Conservation (phyloP, 2,113 vertebrate genomes). For the Forbesichthys agassizii region DNA sequence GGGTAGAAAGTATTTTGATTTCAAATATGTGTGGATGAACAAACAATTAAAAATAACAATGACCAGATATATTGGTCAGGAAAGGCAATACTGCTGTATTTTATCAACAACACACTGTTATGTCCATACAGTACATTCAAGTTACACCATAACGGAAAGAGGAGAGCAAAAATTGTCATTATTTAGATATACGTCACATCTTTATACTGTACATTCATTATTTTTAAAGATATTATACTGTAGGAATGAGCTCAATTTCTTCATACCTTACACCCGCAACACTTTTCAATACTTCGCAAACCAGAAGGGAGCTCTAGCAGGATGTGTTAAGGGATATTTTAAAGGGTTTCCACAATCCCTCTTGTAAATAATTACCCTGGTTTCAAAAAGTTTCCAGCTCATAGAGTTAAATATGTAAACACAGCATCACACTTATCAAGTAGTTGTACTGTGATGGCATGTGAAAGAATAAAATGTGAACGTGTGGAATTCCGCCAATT, state of each 20-base stretch:
- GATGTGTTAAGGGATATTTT: constrained; percentile 61
- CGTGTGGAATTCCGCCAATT: neutral
- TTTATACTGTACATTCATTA: too few relatives aligned
- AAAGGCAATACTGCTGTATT: too few relatives aligned
- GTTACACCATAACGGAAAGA: too few relatives aligned
- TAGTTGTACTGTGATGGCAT: neutral
- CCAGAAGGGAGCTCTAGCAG: constrained; percentile 43
- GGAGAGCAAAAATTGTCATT: too few relatives aligned
- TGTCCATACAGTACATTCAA: too few relatives aligned
- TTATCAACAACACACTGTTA: too few relatives aligned
- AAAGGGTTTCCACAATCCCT: constrained; percentile 59
- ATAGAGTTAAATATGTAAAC: constrained; percentile 20
- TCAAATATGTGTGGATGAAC: too few relatives aligned
- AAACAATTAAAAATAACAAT: too few relatives aligned
- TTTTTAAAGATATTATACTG: too few relatives aligned
- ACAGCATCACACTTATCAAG: constrained; percentile 32
- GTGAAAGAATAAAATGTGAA: constrained; percentile 6
- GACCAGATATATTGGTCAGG: too few relatives aligned
- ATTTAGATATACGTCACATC: too few relatives aligned
- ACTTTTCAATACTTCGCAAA: constrained; percentile 36
- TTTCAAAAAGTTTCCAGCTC: constrained; percentile 44
- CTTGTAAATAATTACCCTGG: constrained; percentile 68
- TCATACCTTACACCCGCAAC: constrained; percentile 1
- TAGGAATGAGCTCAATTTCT: constrained; percentile 14
- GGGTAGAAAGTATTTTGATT: too few relatives aligned